Evolutionary conservation across 1,140 invertebrate genomes (phyloP).

Genomic region (Brachionus asplanchnoidis): DNA sequence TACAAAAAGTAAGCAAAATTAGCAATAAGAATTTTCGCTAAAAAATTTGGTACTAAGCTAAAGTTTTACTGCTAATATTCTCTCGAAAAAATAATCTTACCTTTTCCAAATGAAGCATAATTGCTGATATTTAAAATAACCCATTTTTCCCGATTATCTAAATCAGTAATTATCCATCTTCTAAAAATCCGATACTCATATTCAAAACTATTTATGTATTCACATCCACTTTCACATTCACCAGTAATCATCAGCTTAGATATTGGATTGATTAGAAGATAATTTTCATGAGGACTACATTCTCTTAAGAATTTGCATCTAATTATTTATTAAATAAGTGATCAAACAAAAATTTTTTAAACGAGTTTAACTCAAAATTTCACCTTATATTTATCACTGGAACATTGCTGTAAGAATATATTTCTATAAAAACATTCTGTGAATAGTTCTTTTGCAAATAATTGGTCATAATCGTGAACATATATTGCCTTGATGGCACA

Average conservation of each 20-base stretch:
- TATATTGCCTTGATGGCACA: neutral
- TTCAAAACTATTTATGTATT: neutral
- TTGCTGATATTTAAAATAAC: neutral
- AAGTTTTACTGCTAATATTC: no score
- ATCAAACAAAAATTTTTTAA: neutral
- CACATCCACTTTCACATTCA: constrained; percentile 8
- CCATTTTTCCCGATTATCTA: neutral
- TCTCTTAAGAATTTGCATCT: constrained; percentile 15
- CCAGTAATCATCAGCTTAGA: constrained; percentile 23
- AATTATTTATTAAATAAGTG: neutral
- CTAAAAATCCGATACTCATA: constrained; percentile 28
- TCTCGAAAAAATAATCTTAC: neutral
- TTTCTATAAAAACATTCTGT: neutral
- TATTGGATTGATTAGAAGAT: neutral
- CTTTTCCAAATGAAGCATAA: neutral
- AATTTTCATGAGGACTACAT: neutral
- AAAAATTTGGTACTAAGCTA: no score
- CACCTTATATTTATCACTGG: neutral
- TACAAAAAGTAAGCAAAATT: no score
- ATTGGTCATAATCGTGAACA: neutral
- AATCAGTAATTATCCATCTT: neutral
- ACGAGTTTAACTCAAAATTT: neutral
- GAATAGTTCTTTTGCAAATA: neutral
- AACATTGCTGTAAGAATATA: neutral
- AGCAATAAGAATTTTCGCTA: no score